phyloP scores from a whole-genome alignment of 2,888 invertebrate genomes.

The Fabriciana adippe region DNA sequence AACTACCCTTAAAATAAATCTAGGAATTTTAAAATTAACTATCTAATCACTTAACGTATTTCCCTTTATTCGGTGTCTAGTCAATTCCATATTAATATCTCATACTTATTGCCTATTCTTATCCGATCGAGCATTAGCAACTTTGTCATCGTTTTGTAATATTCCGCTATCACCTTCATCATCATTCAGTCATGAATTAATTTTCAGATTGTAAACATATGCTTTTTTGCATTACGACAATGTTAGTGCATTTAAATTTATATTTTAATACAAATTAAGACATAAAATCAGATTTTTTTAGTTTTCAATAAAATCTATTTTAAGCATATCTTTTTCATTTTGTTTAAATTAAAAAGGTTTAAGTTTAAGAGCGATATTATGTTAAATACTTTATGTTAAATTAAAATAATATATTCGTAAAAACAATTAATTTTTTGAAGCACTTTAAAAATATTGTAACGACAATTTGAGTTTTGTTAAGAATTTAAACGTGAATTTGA shows the following conservation, averaged over 20 bases:
- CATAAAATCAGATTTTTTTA: too few species aligned
- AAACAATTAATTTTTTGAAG: too few species aligned
- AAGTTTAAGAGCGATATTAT: too few species aligned
- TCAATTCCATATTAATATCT: constrained; percentile 59
- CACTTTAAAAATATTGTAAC: neutral
- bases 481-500: constrained; percentile 83
- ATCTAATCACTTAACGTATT: constrained; percentile 41
- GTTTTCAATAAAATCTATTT: too few species aligned
- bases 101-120: constrained; percentile 16
- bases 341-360: too few species aligned
- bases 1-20: constrained; percentile 37
- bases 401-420: too few species aligned
- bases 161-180: neutral
- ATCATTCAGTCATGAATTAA: constrained; percentile 6
- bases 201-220: neutral
- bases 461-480: neutral
- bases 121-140: constrained; percentile 22
- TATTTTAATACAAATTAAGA: too few species aligned
- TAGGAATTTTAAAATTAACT: constrained; percentile 43
- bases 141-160: constrained; percentile 6
- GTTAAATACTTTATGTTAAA: too few species aligned
- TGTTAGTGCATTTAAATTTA: neutral
- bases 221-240: constrained; percentile 2
- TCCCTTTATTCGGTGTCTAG: constrained; percentile 49
- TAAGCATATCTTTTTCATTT: too few species aligned